phyloP scores from a whole-genome alignment of 2,888 invertebrate genomes.

The Himalopsyche kuldschensis region DNA sequence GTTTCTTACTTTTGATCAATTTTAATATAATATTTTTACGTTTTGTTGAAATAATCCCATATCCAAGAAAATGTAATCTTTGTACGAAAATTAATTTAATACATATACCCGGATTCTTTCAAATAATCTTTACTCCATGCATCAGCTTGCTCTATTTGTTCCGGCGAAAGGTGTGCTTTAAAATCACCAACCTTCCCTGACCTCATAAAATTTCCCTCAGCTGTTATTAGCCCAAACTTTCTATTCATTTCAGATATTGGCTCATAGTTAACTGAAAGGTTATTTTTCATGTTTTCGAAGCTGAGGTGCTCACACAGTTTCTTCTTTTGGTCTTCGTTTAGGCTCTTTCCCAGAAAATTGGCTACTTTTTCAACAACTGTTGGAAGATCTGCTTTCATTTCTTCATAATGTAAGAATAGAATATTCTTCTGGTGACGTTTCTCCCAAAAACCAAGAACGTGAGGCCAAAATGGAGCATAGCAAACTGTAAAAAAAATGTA shows the following conservation, averaged over 20 bases:
- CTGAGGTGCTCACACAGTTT: constrained; percentile 58
- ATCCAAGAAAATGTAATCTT: neutral
- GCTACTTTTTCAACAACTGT: constrained; percentile 56
- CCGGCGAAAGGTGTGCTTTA: constrained; percentile 47
- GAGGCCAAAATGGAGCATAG: constrained; percentile 46
- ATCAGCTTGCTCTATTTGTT: constrained; percentile 51
- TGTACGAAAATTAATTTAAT: neutral
- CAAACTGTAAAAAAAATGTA: constrained; percentile 41
- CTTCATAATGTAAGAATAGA: constrained; percentile 46
- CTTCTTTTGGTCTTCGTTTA: constrained; percentile 51
- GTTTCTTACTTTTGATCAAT: too few relatives aligned
- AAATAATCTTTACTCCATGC: constrained; percentile 45
- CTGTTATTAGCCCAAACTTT: constrained; percentile 45
- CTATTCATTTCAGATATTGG: constrained; percentile 45
- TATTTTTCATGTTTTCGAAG: constrained; percentile 62
- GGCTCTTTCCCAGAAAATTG: constrained; percentile 54
- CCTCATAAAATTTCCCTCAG: constrained; percentile 52
- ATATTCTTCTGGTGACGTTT: constrained; percentile 43
- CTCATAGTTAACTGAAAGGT: constrained; percentile 62
- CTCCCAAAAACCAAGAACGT: constrained; percentile 45
- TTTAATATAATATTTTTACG: too few relatives aligned
- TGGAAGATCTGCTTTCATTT: constrained; percentile 50
- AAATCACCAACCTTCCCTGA: constrained; percentile 53
- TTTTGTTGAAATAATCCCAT: too few relatives aligned
- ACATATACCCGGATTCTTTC: constrained; percentile 16